Base-by-base conservation (phyloP, 2,797 vertebrate genomes). In the Heterohyrax brucei region DNA sequence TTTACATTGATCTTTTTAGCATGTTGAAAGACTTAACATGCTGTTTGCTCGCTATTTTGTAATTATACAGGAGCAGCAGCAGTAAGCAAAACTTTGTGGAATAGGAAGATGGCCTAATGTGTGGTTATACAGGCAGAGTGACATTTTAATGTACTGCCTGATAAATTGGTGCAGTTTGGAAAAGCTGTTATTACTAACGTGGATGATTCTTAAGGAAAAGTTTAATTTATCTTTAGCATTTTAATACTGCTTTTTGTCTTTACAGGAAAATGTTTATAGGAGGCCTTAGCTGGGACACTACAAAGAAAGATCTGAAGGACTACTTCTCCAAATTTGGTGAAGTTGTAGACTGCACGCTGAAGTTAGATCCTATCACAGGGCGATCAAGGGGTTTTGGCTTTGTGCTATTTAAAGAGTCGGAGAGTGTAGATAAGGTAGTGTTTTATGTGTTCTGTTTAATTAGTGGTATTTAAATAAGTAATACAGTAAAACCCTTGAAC, bases 231-330 rank as follows among this genome's bases (percentile, higher is more conserved):
- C 95, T 83, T 92, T 95, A 96, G 95, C 66, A 82, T 92, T 83
- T 96, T 96, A 98, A 97, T 92, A 77, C 0, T 98, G 66, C 89
- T 98, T 98, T 98, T 98, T 98, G 94, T 98, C 95, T 98, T 98
- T 95, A 97, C 98, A 99, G 99, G 98, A 99, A 99, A 97, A 99
- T 99, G 99, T 99, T 99, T 97, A 99, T 99, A 21, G 99, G 99
- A n/a, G 99, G 99, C 92, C 98, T 99, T 95, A 99, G 99, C 98
- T 99, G 99, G 99, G 99, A 99, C 98, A 99, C 99, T 64, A 99
- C 99, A 39, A 99, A 99, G 98, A 99, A 99, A 98, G 99, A 99
- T 96, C 98, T 99, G 98, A 99, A 99, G 98, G 99, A 99, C 97
- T 99, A 99, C 98, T 99, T 99, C 97, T 99, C 99, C 91, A 99